Conservation (phyloP, 2,113 vertebrate genomes). For the Hippolais icterina region DNA sequence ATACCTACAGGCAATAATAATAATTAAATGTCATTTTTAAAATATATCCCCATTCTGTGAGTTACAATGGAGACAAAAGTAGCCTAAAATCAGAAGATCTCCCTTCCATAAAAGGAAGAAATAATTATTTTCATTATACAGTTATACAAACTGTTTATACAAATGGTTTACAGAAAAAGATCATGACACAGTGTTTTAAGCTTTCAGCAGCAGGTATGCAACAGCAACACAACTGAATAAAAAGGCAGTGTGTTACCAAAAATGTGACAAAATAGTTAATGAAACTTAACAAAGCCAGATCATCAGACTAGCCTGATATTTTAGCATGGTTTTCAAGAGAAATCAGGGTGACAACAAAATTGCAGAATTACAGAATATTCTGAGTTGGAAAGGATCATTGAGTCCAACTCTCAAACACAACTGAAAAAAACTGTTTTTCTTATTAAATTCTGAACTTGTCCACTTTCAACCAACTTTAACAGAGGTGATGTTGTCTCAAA, state of each 20-base stretch:
- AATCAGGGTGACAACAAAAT: neutral
- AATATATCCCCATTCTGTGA: neutral
- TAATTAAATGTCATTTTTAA: neutral
- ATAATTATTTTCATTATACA: neutral
- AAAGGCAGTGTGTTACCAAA: fast-evolving
- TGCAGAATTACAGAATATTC: neutral
- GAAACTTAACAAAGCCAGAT: neutral
- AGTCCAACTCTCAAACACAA: neutral
- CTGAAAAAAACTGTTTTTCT: neutral
- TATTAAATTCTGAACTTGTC: neutral
- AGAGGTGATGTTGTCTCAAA: neutral
- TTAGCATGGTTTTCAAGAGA: neutral
- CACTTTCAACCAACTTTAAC: neutral
- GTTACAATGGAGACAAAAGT: neutral
- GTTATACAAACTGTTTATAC: neutral
- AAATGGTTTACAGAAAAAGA: neutral
- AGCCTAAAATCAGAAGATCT: neutral
- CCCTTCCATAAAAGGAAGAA: neutral
- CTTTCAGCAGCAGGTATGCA: neutral
- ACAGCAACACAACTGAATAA: neutral
- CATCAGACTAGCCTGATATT: neutral
- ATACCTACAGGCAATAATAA: neutral
- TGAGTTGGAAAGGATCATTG: neutral
- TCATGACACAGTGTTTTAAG: neutral
- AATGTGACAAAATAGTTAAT: neutral